Conservation (phyloP, 2,113 vertebrate genomes). For the Megaceryle maxima region DNA sequence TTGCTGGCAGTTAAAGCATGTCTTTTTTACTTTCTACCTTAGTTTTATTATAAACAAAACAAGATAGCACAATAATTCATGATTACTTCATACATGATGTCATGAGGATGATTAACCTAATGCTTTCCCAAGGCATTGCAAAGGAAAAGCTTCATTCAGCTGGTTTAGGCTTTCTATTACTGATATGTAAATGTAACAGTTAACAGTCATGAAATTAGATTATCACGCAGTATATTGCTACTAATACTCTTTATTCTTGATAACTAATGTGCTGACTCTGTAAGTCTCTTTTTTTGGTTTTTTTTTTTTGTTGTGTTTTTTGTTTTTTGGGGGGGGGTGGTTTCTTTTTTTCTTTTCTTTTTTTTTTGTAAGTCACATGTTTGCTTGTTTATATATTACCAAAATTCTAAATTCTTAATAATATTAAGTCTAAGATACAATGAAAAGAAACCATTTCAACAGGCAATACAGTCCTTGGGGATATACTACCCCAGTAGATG, state of each 20-base stretch:
- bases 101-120: background rate
- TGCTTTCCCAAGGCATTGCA: background rate
- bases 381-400: background rate
- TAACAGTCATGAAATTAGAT: background rate
- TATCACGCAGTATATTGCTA: background rate
- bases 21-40: background rate
- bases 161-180: background rate
- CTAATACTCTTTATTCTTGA: background rate
- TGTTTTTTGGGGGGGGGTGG: no score
- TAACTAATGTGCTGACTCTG: background rate
- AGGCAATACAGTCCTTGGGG: background rate
- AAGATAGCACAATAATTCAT: background rate
- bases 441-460: background rate
- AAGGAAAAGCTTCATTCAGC: background rate
- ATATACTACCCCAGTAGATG: background rate
- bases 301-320: background rate
- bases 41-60: background rate
- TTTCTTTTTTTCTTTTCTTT: no score
- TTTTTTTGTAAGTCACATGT: background rate
- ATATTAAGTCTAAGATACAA: background rate
- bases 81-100: background rate
- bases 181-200: background rate
- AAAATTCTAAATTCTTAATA: background rate
- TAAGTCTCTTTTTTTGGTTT: background rate
- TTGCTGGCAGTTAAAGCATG: background rate